phyloP scores from a whole-genome alignment of 1,140 invertebrate species.

The Chymomyza costata region DNA sequence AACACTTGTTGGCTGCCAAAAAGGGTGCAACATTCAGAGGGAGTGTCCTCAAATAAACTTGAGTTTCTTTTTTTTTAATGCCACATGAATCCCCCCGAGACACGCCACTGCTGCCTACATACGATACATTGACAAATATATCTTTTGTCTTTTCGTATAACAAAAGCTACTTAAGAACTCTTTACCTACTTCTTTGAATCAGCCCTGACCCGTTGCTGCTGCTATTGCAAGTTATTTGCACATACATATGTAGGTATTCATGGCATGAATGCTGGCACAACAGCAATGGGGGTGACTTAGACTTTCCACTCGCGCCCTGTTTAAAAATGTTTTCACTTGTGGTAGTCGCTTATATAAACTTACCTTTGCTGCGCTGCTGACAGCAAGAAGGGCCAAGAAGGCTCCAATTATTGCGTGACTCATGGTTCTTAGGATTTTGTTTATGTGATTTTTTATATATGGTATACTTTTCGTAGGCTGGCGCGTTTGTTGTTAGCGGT shows the following conservation, averaged over 20 bases:
- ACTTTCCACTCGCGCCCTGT: constrained; percentile 29
- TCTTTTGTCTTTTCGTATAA: constrained; percentile 13
- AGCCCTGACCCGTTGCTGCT: constrained; percentile 10
- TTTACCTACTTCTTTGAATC: neutral
- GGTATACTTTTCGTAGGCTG: constrained; percentile 22
- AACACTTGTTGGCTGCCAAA: constrained; percentile 59
- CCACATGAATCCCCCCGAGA: no score
- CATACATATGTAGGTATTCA: constrained; percentile 1
- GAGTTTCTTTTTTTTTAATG: no score
- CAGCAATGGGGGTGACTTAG: no score
- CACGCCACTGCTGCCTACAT: no score
- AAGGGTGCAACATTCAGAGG: constrained; percentile 35
- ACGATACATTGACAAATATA: no score
- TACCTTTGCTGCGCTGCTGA: constrained; percentile 63
- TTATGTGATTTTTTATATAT: constrained; percentile 26
- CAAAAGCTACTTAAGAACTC: constrained; percentile 5
- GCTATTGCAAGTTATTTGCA: constrained; percentile 2
- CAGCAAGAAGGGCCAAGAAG: constrained; percentile 52
- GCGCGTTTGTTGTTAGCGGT: constrained; percentile 34
- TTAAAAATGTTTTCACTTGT: constrained; percentile 16
- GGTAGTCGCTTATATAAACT: constrained; percentile 33
- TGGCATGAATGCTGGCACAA: neutral
- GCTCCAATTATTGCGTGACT: constrained; percentile 57
- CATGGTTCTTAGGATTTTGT: no score
- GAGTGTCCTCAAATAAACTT: no score